Conservation (phyloP, 2,888 invertebrate species). For the Heteropelma amictum region DNA sequence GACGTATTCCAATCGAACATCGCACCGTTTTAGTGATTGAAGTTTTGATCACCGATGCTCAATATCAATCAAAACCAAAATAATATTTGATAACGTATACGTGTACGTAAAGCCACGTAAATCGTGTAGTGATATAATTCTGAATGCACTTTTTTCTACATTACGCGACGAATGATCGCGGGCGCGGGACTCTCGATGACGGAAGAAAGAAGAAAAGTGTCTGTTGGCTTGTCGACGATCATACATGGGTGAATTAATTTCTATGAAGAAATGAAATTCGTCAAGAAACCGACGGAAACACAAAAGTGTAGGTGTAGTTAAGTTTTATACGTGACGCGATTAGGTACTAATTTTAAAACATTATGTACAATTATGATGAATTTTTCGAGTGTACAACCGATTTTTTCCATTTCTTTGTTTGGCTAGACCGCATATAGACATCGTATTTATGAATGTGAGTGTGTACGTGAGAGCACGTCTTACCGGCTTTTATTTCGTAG, state of each 20-base stretch:
- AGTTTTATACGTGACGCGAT: constrained; percentile 46
- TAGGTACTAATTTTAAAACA: constrained; percentile 14
- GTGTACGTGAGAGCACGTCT: constrained; percentile 38
- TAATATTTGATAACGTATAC: too few species aligned
- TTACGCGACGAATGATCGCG: too few species aligned
- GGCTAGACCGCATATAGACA: constrained; percentile 22
- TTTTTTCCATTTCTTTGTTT: constrained; percentile 19
- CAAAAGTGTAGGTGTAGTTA: constrained; percentile 10
- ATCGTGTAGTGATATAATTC: too few species aligned
- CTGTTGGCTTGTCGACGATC: too few species aligned
- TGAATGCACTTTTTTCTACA: too few species aligned
- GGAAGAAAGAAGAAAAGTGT: too few species aligned
- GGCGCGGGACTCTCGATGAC: too few species aligned
- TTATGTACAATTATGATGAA: constrained; percentile 23
- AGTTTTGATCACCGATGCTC: constrained; percentile 49
- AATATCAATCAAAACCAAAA: constrained; percentile 57
- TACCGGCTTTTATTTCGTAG: too few species aligned
- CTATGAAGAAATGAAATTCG: too few species aligned
- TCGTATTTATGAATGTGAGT: constrained; percentile 57
- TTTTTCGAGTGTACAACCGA: constrained; percentile 23
- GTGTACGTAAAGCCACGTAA: neutral
- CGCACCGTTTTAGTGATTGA: constrained; percentile 7
- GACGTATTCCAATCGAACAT: too few species aligned
- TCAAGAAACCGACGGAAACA: constrained; percentile 10
- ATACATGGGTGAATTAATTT: too few species aligned